A percentile compares a stretch with the other conserved stretches of the same genome.
These are phyloP conservation scores for Pemphredon lugubris DNA, from an alignment of 2,888 invertebrate species.

Conservation along the genomic window DNA sequence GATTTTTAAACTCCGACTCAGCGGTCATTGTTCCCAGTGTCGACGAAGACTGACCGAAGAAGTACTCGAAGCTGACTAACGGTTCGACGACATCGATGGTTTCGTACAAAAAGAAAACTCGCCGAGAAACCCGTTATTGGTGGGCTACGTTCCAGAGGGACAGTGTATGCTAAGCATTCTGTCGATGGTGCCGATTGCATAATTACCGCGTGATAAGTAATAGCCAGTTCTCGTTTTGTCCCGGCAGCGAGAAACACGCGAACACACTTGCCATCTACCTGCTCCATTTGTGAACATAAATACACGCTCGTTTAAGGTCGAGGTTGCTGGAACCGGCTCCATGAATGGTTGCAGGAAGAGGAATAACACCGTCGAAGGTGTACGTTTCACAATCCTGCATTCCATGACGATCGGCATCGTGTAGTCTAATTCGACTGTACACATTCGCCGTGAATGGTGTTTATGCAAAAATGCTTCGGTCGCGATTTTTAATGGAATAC, in stretches of 20 bases:
- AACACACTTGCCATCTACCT: constrained; percentile 20
- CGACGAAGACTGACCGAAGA: constrained; percentile 12
- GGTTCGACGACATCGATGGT: constrained; percentile 72
- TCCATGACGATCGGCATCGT: constrained; percentile 8
- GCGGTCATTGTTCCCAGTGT: constrained; percentile 37
- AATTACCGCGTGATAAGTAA: constrained; percentile 50
- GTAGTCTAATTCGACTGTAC: neutral
- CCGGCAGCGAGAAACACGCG: constrained; percentile 6
- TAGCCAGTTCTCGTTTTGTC: constrained; percentile 33
- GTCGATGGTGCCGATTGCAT: constrained; percentile 55
- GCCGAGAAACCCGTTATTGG: constrained; percentile 73
- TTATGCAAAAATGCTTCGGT: too few species aligned
- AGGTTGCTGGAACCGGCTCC: constrained; percentile 53
- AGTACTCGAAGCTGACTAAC: constrained; percentile 68
- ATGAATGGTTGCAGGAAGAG: constrained; percentile 53
- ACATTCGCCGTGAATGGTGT: too few species aligned
- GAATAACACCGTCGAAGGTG: constrained; percentile 31
- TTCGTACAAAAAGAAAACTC: constrained; percentile 72
- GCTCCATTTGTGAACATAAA: constrained; percentile 44
- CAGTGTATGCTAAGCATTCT: constrained; percentile 54
- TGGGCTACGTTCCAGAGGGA: constrained; percentile 69
- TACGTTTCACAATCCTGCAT: constrained; percentile 43
- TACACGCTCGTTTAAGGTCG: constrained; percentile 37
- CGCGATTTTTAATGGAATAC: too few species aligned
- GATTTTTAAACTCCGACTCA: too few species aligned